Conservation (phyloP, 35 echinoderm and acorn worm genomes). For the Heliocidaris erythrogramma region DNA sequence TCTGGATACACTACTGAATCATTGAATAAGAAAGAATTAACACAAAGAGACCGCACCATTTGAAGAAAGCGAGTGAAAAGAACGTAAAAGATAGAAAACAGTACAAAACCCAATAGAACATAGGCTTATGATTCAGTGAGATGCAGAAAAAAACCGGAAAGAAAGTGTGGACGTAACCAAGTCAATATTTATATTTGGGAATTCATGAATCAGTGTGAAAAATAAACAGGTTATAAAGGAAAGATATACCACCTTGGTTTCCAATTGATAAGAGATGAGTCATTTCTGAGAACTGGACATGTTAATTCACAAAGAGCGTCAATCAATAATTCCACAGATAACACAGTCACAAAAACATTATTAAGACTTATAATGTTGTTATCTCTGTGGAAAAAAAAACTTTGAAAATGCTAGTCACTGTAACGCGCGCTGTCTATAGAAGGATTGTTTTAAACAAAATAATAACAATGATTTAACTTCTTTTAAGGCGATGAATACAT, state of each 20-base stretch:
- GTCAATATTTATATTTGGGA: background rate
- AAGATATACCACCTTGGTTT: background rate
- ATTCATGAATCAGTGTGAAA: background rate
- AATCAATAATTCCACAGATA: background rate
- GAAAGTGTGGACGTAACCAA: background rate
- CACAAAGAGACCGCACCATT: background rate
- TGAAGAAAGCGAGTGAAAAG: too few species aligned
- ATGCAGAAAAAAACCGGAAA: background rate
- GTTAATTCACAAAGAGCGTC: background rate
- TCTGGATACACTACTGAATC: background rate
- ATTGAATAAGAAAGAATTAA: background rate
- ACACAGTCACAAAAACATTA: background rate
- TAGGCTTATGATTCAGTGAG: background rate
- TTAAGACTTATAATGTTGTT: background rate
- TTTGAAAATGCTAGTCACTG: background rate
- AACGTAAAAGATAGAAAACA: background rate
- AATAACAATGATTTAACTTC: too few species aligned
- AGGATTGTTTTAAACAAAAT: too few species aligned
- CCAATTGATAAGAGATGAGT: background rate
- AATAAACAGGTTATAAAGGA: background rate
- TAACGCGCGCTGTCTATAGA: too few species aligned
- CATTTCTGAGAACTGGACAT: background rate
- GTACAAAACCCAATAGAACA: background rate
- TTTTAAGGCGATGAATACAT: too few species aligned
- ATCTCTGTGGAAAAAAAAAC: background rate